Evolutionary conservation across 1,140 invertebrate species (phyloP), one percentile per base, ranked within the genome.

Genomic region (Euwallacea fornicatus): DNA sequence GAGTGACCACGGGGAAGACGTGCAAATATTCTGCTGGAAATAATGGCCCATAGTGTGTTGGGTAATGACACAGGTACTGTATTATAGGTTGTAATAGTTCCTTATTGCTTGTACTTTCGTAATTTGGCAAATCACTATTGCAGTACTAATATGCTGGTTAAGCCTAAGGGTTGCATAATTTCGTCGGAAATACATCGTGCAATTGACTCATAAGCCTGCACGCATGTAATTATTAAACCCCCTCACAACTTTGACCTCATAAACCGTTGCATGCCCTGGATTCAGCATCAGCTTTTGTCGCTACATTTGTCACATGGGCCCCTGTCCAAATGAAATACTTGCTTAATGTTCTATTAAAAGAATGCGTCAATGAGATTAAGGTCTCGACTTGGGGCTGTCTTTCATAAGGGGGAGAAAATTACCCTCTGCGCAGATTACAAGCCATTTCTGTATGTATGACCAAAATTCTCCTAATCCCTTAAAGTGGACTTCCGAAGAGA

Each of bases 341-440:
- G 72, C 63, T 73, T 70, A 73, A 73, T 73, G 72, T 73, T 53
- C 63, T 55, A 71, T 68, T 71, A 73, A 73, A 73, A 68, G 47
- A 72, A 71, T 70, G 58, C 69, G 64, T 73, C 68, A 58, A 63
- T 63, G 61, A 68, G 66, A 60, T 59, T 68, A 68, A 68, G 66
- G 66, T 68, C 66, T 68, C 60, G 66, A 68, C 66, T 68, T 60
- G 11, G 44, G 46, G 21, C 21, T 33, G 21, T 33, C 21, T 33
- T 33, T 4, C 4, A 33, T 33, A 33, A 33, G 21, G 21, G 21
- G 21, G 21, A 33, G 21, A 33, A 33, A 33, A 33, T 33, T 33
- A 4, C 21, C 1, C 21, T 33, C 21, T 4, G 21, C 21, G 4
- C 21, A 33, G 21, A 33, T 33, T 33, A 33, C 21, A 33, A 33